Evolutionary conservation across 2,113 vertebrate genomes (phyloP).

Genomic region (Triplophysa dalaica): DNA sequence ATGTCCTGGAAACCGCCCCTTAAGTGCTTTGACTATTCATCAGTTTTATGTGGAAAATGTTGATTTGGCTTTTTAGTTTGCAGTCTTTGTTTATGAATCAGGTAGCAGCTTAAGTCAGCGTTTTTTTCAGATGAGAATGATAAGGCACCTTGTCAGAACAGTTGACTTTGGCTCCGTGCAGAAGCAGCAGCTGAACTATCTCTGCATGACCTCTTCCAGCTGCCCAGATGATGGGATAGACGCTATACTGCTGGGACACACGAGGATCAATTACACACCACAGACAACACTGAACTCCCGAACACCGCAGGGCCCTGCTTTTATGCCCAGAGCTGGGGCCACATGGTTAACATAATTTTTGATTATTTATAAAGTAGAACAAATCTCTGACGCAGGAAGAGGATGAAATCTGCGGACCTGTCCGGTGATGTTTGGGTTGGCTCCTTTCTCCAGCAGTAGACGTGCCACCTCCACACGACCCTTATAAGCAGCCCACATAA

Average conservation of each 20-base stretch:
- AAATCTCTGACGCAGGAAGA: not conserved
- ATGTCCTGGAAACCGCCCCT: too few relatives aligned
- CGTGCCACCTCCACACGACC: conserved; percentile 84
- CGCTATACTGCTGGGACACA: conserved; percentile 86
- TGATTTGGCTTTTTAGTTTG: not conserved
- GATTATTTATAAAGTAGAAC: not conserved
- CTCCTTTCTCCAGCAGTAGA: conserved; percentile 87
- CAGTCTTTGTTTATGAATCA: not conserved
- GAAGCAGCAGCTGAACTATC: conserved; percentile 87
- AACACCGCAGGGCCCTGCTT: not conserved
- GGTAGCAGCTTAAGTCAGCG: conserved; percentile 40
- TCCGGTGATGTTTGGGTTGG: conserved; percentile 93
- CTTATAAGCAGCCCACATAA: conserved; percentile 98
- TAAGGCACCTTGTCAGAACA: conserved; percentile 93
- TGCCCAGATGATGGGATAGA: conserved; percentile 98
- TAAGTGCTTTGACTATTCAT: not conserved
- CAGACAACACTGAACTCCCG: not conserved
- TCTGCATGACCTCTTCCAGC: conserved; percentile 92
- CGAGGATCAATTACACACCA: conserved; percentile 14
- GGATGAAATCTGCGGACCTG: conserved; percentile 76
- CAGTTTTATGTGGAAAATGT: not conserved
- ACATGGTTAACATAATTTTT: not conserved
- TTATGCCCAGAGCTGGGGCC: not conserved
- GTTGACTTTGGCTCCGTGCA: conserved; percentile 94
- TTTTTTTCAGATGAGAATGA: conserved; percentile 40